A percentile compares a stretch with the other conserved stretches of the same genome.
phyloP scores from a whole-genome alignment of 2,888 invertebrate species.

The Matsumyia berberina region DNA sequence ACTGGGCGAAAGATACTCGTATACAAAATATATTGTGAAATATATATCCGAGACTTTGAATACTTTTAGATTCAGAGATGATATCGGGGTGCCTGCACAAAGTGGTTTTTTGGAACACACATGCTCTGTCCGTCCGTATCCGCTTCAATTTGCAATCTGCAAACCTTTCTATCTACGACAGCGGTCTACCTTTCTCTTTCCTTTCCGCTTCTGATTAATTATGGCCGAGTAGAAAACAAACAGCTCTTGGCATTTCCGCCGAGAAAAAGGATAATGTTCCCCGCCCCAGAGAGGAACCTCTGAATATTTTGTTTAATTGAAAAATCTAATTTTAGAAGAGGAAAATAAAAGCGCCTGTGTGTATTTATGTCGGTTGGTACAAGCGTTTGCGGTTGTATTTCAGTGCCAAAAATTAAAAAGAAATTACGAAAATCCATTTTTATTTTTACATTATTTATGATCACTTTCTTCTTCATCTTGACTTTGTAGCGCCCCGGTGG shows the following conservation, averaged over 20 bases:
- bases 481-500: slow-evolving; percentile 28
- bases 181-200: not conserved
- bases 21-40: slow-evolving; percentile 27
- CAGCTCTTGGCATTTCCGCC: not conserved
- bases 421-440: slow-evolving; percentile 6
- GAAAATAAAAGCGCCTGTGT: slow-evolving; percentile 9
- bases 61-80: slow-evolving; percentile 28
- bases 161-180: not conserved
- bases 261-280: slow-evolving; percentile 7
- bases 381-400: slow-evolving; percentile 53
- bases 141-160: not conserved
- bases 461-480: slow-evolving; percentile 56
- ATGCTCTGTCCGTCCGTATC: not conserved
- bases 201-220: slow-evolving; percentile 7
- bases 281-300: slow-evolving; percentile 8
- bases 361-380: slow-evolving; percentile 37
- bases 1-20: slow-evolving; percentile 6
- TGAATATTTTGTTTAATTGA: slow-evolving; percentile 35
- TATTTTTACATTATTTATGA: slow-evolving; percentile 63
- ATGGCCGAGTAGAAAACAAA: not conserved
- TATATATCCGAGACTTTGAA: slow-evolving; percentile 12
- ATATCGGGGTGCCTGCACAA: not conserved
- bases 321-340: slow-evolving; percentile 55
- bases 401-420: slow-evolving; percentile 56
- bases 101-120: slow-evolving; percentile 14